These are phyloP conservation scores for Nipponacmea schrenckii DNA, from an alignment of 2,888 invertebrate genomes.

Conservation along the genomic window DNA sequence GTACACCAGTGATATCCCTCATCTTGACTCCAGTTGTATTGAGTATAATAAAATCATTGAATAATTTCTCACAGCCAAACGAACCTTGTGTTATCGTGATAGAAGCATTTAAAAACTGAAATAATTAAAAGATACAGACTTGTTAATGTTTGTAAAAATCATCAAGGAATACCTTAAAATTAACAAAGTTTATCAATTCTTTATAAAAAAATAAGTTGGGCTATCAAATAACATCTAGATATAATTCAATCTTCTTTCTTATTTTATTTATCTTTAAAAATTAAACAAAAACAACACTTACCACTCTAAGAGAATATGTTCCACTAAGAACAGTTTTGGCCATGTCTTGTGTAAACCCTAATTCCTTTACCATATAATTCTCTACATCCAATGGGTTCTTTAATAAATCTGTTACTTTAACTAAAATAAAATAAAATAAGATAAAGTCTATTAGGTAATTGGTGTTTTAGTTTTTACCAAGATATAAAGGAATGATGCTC, in stretches of 20 bases:
- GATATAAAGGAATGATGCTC: no score
- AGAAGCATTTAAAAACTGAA: constrained; percentile 29
- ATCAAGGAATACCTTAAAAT: no score
- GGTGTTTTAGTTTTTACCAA: no score
- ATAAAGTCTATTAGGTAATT: no score
- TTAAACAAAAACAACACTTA: constrained; percentile 32
- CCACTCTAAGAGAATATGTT: constrained; percentile 47
- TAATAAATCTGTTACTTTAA: constrained; percentile 46
- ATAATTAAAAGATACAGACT: no score
- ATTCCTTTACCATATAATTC: constrained; percentile 37
- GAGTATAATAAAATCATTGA: constrained; percentile 29
- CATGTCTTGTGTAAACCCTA: constrained; percentile 38
- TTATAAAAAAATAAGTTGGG: no score
- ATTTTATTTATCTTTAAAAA: background rate
- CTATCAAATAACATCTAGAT: no score
- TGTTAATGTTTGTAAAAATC: no score
- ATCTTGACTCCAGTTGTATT: constrained; percentile 26
- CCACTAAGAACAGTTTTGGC: constrained; percentile 46
- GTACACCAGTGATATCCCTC: constrained; percentile 38
- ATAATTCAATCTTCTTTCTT: no score
- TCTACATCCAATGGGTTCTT: constrained; percentile 38
- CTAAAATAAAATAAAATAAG: constrained; percentile 30
- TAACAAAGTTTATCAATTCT: no score
- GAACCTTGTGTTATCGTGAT: constrained; percentile 21
- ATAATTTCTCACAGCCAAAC: constrained; percentile 25